These are phyloP conservation scores for Emmelina monodactyla DNA, from an alignment of 2,888 invertebrate species.

Conservation along the genomic window DNA sequence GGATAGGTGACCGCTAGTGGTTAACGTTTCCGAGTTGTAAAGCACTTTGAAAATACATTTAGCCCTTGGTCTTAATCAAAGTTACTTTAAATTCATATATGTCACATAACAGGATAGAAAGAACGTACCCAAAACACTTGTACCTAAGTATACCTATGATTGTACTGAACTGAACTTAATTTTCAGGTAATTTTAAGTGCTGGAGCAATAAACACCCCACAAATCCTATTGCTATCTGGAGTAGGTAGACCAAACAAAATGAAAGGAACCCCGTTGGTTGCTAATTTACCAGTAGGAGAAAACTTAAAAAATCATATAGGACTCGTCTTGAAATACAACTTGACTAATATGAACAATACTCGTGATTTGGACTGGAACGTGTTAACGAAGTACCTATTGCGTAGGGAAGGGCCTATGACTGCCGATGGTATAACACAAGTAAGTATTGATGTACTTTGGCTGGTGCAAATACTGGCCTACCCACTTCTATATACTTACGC, in stretches of 20 bases:
- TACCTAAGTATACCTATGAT: too few relatives aligned
- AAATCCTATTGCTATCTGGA: slow-evolving; percentile 69
- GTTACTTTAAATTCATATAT: too few relatives aligned
- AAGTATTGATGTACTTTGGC: slow-evolving; percentile 2
- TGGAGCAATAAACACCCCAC: slow-evolving; percentile 71
- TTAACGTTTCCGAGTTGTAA: too few relatives aligned
- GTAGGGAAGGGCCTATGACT: slow-evolving; percentile 65
- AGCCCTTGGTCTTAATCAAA: too few relatives aligned
- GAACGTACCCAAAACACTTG: too few relatives aligned
- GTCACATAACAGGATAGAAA: too few relatives aligned
- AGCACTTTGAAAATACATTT: too few relatives aligned
- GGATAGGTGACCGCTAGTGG: too few relatives aligned
- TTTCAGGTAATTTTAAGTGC: slow-evolving; percentile 65
- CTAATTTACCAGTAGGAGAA: slow-evolving; percentile 69
- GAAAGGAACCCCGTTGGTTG: slow-evolving; percentile 64
- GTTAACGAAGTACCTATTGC: slow-evolving; percentile 61
- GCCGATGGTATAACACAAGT: slow-evolving; percentile 71
- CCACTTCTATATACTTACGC: too few relatives aligned
- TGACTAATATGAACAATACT: slow-evolving; percentile 46
- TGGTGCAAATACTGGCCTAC: too few relatives aligned
- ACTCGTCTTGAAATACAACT: slow-evolving; percentile 56
- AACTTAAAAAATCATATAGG: slow-evolving; percentile 71
- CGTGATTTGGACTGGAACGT: slow-evolving; percentile 65
- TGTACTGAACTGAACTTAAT: neutral
- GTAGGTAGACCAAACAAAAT: slow-evolving; percentile 62